A percentile compares a stretch with the other conserved stretches of the same genome.
phyloP scores from a whole-genome alignment of 2,797 vertebrate genomes.

The Glossophaga mutica region DNA sequence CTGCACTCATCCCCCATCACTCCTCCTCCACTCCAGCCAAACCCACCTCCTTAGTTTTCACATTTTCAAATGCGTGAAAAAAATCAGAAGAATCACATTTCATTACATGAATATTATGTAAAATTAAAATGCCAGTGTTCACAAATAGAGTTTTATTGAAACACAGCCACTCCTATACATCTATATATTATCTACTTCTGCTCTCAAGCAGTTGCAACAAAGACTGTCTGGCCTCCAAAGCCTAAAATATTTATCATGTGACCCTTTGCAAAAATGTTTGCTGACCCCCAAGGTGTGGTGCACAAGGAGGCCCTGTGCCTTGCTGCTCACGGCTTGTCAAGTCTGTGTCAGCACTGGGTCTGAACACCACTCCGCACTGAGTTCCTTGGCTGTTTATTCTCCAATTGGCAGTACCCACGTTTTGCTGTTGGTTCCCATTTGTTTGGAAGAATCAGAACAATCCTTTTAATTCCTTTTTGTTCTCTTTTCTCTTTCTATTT shows the following conservation, averaged over 20 bases:
- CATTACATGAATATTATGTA: not conserved
- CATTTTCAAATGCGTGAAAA: not conserved
- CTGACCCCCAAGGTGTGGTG: not conserved
- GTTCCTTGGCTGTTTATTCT: not conserved
- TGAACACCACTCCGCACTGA: not conserved
- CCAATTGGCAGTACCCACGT: not conserved
- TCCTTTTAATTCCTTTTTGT: not conserved
- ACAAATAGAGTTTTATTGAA: constrained; percentile 2
- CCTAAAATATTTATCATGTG: not conserved
- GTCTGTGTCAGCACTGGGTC: not conserved
- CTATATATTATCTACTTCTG: not conserved
- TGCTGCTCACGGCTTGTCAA: not conserved
- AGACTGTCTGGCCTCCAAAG: not conserved
- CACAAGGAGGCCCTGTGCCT: not conserved
- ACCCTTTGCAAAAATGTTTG: not conserved
- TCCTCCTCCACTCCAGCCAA: too few relatives aligned
- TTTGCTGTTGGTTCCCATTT: not conserved
- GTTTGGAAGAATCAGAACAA: not conserved
- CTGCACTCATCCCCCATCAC: too few relatives aligned
- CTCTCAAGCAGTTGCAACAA: not conserved
- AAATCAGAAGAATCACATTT: not conserved
- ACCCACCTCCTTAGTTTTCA: too few relatives aligned
- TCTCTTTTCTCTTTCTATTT: not conserved
- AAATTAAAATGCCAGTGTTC: not conserved
- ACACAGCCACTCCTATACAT: not conserved